phyloP scores from a whole-genome alignment of 1,140 invertebrate species.

The Hesperophylax magnus region DNA sequence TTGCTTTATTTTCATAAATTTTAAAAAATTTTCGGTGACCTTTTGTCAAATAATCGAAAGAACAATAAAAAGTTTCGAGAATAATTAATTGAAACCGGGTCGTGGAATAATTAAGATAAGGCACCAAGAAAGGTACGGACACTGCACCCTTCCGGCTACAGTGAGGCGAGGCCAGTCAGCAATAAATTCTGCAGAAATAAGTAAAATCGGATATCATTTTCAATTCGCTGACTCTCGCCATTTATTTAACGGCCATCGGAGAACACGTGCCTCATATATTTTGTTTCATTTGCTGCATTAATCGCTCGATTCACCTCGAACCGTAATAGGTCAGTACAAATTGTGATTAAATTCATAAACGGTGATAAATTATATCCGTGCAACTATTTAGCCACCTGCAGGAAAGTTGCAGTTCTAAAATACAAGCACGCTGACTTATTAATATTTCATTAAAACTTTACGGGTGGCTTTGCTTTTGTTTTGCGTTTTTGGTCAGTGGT shows the following conservation, averaged over 20 bases:
- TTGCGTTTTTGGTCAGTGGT: too few species aligned
- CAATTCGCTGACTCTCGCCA: slow-evolving; percentile 26
- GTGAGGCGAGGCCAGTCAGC: slow-evolving; percentile 16
- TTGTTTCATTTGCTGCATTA: slow-evolving; percentile 11
- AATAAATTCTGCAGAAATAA: slow-evolving; percentile 27
- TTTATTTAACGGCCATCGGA: slow-evolving; percentile 1
- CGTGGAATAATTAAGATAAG: slow-evolving; percentile 24
- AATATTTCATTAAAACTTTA: too few species aligned
- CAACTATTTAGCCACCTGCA: too few species aligned
- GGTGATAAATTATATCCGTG: too few species aligned
- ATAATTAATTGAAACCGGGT: slow-evolving; percentile 10
- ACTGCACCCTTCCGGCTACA: slow-evolving; percentile 9
- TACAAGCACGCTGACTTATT: too few species aligned
- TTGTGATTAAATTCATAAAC: too few species aligned
- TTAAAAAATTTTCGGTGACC: neutral
- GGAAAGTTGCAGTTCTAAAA: too few species aligned
- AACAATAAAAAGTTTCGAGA: neutral
- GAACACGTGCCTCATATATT: slow-evolving; percentile 24
- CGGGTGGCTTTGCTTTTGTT: too few species aligned
- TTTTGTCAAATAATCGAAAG: slow-evolving; percentile 14
- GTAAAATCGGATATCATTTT: slow-evolving; percentile 34
- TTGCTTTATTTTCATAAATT: too few species aligned
- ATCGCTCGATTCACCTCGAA: neutral
- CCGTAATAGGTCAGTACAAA: too few species aligned
- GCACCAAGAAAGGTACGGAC: neutral